Evolutionary conservation across 2,113 vertebrate species (phyloP), one percentile per base, ranked within the genome.

Genomic region (Myocastor coypus): DNA sequence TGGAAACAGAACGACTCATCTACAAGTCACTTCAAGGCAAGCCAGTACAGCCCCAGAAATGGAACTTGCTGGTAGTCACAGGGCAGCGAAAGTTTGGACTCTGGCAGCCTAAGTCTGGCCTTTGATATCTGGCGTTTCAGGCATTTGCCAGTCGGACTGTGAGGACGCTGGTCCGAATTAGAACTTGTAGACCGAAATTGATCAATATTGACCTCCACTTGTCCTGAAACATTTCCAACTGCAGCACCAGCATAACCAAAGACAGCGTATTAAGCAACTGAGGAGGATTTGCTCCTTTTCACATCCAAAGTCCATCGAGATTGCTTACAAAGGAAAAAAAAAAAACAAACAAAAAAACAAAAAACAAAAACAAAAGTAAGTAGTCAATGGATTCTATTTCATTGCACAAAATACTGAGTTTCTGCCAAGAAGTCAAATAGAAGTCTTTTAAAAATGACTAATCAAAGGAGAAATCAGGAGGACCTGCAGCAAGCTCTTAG

Each of bases 111-210:
- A 4, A 13, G 13, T 42, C 16, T 6, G n/a, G 28, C 42, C 57
- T 40, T 82, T 32, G 37, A 0, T 34, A 68, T 46, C 80, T 13
- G 19, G 37, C 0, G 32, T 19, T 11, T 30, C 13, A 4, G 5
- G 14, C 22, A 40, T n/a, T 34, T 11, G 0, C 12, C 14, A 19
- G 11, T 12, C 16, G 3, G 1, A 46, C 0, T 0, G 3, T 5
- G 16, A 63, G 0, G 19, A 68, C n/a, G 2, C 1, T 0, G 1
- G 2, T 9, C 40, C 0, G 20, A 32, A 12, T 30, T 42, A 0
- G 50, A 63, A 0, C 0, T 40, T 26, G 52, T 63, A 9, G 9
- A 50, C 42, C n/a, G n/a, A 46, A 46, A 46, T 8, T 46, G 46
- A 46, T 8, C 46, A 46, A 46, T 46, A 83, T 59, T 32, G 28